A percentile compares a stretch with the other conserved stretches of the same genome.
phyloP scores from a whole-genome alignment of 2,888 invertebrate species.

The Odontocerum albicorne region DNA sequence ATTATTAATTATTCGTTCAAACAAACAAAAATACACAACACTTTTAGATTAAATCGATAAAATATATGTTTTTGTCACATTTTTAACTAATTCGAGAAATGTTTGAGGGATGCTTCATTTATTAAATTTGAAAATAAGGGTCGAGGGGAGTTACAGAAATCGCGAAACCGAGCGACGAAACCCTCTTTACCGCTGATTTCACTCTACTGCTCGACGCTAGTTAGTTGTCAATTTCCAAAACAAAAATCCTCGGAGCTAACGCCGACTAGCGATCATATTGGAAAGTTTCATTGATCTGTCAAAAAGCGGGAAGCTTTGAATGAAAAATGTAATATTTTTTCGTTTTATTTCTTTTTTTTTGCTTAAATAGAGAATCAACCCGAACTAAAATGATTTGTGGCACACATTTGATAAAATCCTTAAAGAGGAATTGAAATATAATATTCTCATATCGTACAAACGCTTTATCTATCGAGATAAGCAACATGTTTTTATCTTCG shows the following conservation, averaged over 20 bases:
- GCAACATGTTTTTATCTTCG: no score
- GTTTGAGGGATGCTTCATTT: constrained; percentile 2
- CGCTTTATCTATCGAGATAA: no score
- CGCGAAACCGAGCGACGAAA: constrained; percentile 1
- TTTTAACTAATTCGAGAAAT: background rate
- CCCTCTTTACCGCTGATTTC: background rate
- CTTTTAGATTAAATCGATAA: background rate
- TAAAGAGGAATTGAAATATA: no score
- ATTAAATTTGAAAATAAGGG: constrained; percentile 7
- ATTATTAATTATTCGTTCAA: background rate
- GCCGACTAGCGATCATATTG: constrained; percentile 1
- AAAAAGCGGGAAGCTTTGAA: background rate
- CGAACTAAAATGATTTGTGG: no score
- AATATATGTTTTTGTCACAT: constrained; percentile 1
- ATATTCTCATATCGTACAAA: no score
- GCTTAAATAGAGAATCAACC: no score
- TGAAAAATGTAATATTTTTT: no score
- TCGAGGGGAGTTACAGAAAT: constrained; percentile 4
- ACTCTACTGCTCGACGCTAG: constrained; percentile 7
- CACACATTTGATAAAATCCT: no score
- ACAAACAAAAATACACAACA: constrained; percentile 11
- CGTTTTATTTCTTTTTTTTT: no score
- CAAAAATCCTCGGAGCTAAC: constrained; percentile 1
- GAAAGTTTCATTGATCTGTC: background rate
- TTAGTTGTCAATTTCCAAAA: constrained; percentile 22